Conservation (phyloP, 2,113 vertebrate species). For the Podarcis raffonei region DNA sequence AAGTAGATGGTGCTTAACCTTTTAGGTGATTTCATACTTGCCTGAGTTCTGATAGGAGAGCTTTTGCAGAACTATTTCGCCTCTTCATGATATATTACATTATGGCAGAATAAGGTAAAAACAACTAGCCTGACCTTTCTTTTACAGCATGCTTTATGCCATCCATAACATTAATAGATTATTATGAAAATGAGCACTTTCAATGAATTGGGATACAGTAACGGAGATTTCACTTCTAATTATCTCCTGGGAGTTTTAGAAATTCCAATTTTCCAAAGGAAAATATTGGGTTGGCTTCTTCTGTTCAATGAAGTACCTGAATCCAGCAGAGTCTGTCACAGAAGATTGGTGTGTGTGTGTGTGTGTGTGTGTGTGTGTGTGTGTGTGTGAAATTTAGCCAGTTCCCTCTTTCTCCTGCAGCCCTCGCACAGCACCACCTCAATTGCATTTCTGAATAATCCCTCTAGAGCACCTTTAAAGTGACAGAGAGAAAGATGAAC, state of each 20-base stretch:
- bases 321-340: too few relatives aligned
- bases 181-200: conserved; percentile 21
- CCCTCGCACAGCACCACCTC: too few relatives aligned
- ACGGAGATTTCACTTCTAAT: background rate
- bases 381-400: too few relatives aligned
- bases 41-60: background rate
- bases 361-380: too few relatives aligned
- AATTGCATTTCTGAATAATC: too few relatives aligned
- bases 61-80: conserved; percentile 10
- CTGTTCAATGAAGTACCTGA: too few relatives aligned
- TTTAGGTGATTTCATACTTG: conserved; percentile 21
- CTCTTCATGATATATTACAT: background rate
- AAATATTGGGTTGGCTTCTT: background rate
- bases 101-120: background rate
- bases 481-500: too few relatives aligned
- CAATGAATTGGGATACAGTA: conserved; percentile 28
- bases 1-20: background rate
- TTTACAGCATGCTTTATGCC: conserved; percentile 4
- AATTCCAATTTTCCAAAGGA: conserved; percentile 16
- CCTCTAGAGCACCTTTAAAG: too few relatives aligned
- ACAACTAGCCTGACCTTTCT: conserved; percentile 30
- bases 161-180: conserved; percentile 11
- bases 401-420: too few relatives aligned
- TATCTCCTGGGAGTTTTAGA: conserved; percentile 17
- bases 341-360: too few relatives aligned